phyloP scores from a whole-genome alignment of 35 echinoderm and acorn worm genomes.

The Lytechinus pictus region DNA sequence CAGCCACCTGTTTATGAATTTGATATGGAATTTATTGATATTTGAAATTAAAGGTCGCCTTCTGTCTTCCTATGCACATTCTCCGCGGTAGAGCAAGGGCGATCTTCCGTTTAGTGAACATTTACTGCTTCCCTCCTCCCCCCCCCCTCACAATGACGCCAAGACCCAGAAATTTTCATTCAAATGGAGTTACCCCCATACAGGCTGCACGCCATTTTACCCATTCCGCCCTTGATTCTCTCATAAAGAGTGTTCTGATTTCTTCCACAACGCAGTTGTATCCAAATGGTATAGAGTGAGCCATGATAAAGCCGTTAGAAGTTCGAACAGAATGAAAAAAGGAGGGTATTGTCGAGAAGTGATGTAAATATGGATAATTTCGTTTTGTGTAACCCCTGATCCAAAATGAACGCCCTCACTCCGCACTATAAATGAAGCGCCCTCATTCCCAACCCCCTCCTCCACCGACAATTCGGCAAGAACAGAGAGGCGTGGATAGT shows the following conservation, averaged over 20 bases:
- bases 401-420: background rate
- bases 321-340: too few relatives aligned
- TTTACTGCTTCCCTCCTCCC: too few relatives aligned
- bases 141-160: background rate
- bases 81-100: background rate
- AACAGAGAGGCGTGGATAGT: constrained; percentile 16
- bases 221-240: too few relatives aligned
- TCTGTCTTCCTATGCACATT: background rate
- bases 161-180: too few relatives aligned
- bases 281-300: too few relatives aligned
- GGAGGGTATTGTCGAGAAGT: too few relatives aligned
- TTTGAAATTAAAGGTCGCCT: background rate
- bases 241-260: too few relatives aligned
- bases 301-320: too few relatives aligned
- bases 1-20: background rate
- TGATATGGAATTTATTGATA: constrained; percentile 20
- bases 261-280: too few relatives aligned
- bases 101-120: background rate
- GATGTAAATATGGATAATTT: too few relatives aligned
- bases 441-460: background rate
- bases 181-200: background rate
- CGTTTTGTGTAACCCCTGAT: too few relatives aligned
- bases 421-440: background rate
- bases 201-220: background rate
- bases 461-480: background rate